A percentile compares a stretch with the other conserved stretches of the same genome.
Conservation (phyloP, 2,113 vertebrate genomes). For the Oryzias javanicus region DNA sequence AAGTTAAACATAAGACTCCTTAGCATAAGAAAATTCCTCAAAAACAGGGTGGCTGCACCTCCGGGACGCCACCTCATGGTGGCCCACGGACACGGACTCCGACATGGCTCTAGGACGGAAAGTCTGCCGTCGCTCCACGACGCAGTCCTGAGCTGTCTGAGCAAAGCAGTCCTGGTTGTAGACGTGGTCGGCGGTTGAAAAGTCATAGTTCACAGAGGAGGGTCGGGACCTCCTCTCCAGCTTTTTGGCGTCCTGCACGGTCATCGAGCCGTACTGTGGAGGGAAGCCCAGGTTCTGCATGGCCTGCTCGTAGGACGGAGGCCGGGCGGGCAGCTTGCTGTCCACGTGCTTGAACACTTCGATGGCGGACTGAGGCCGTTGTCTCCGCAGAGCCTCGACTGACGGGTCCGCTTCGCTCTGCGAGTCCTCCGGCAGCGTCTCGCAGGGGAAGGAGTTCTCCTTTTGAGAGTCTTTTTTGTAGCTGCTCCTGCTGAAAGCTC, state of each 20-base stretch:
- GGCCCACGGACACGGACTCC: constrained; percentile 73
- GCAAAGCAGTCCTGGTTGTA: constrained; percentile 18
- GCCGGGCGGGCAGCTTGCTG: constrained; percentile 75
- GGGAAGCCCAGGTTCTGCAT: constrained; percentile 56
- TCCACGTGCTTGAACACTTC: constrained; percentile 85
- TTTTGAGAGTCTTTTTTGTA: constrained; percentile 74
- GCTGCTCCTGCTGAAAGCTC: constrained; percentile 65
- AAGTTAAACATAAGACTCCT: constrained; percentile 91
- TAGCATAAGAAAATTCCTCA: constrained; percentile 83
- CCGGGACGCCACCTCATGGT: constrained; percentile 57
- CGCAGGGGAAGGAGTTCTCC: constrained; percentile 79
- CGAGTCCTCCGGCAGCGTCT: constrained; percentile 78
- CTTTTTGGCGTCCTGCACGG: constrained; percentile 78
- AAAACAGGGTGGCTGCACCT: constrained; percentile 86
- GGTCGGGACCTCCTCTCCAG: constrained; percentile 59
- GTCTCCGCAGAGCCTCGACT: constrained; percentile 32
- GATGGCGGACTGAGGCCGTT: constrained; percentile 76
- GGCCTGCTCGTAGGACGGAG: constrained; percentile 87
- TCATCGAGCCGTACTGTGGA: constrained; percentile 70
- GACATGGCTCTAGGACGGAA: constrained; percentile 82
- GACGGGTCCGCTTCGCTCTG: constrained; percentile 46
- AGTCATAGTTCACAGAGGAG: constrained; percentile 64
- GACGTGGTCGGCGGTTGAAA: constrained; percentile 6
- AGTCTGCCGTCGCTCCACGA: constrained; percentile 34
- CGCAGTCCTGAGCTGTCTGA: constrained; percentile 12